A percentile compares a stretch with the other conserved stretches of the same genome.
Conservation (phyloP, 1,140 invertebrate genomes). For the Matsumurasca onukii region DNA sequence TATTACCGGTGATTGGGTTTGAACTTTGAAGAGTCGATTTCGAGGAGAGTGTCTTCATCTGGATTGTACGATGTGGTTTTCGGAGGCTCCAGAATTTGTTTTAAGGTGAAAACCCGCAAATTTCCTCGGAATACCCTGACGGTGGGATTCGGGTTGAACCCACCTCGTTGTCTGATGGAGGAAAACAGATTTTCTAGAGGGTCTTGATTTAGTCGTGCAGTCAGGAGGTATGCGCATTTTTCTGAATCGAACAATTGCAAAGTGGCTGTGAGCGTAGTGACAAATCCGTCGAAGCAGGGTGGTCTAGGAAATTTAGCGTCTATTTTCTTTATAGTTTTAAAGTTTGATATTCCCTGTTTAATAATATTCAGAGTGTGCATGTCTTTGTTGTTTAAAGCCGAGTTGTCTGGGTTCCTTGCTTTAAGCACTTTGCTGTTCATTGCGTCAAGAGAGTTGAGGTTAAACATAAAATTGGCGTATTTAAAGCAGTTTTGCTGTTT, state of each 20-base stretch:
- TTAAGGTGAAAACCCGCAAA: not conserved
- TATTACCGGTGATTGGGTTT: too few relatives aligned
- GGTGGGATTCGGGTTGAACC: not conserved
- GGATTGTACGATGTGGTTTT: constrained; percentile 1
- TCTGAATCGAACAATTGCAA: not conserved
- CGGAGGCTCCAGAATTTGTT: not conserved
- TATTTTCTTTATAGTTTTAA: not conserved
- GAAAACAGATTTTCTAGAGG: not conserved
- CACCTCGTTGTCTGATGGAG: not conserved
- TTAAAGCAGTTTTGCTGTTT: too few relatives aligned
- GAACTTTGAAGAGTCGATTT: too few relatives aligned
- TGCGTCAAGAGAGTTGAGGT: too few relatives aligned
- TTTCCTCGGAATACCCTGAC: not conserved
- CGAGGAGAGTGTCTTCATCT: too few relatives aligned
- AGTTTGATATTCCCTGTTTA: too few relatives aligned
- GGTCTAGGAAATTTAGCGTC: not conserved
- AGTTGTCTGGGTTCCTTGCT: too few relatives aligned
- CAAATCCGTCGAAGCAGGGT: not conserved
- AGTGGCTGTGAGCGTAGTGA: not conserved
- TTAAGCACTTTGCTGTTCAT: too few relatives aligned
- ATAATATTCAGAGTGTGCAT: too few relatives aligned
- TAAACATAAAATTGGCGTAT: too few relatives aligned
- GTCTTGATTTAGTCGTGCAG: constrained; percentile 1
- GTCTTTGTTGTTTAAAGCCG: too few relatives aligned
- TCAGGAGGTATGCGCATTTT: too few relatives aligned